A percentile compares a stretch with the other conserved stretches of the same genome.
These are phyloP conservation scores for Holothuria scabra DNA, from an alignment of 53 echinoderm and acorn worm genomes.

Conservation along the genomic window DNA sequence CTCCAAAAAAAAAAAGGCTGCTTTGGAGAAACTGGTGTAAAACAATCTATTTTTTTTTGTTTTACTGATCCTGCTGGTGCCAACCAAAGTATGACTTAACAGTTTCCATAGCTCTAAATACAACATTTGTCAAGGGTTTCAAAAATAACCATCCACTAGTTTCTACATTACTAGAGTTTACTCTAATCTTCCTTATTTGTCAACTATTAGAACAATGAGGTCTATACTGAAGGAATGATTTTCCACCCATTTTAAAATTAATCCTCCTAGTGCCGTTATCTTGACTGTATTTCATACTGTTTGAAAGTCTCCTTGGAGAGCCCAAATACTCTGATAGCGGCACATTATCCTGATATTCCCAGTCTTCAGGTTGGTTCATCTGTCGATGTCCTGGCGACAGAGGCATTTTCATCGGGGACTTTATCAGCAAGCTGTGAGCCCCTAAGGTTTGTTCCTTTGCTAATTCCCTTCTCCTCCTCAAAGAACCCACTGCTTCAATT, in stretches of 20 bases:
- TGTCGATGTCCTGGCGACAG: background rate
- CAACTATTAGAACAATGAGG: constrained; percentile 23
- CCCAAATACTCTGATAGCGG: constrained; percentile 22
- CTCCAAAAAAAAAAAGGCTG: too few relatives aligned
- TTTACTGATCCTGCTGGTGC: too few relatives aligned
- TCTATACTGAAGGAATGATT: constrained; percentile 34
- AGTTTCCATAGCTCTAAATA: too few relatives aligned
- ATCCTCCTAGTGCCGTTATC: constrained; percentile 31
- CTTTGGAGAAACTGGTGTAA: too few relatives aligned
- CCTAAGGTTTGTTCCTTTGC: constrained; percentile 28
- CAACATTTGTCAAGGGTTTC: too few relatives aligned
- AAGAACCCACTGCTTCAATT: constrained; percentile 6
- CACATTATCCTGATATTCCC: constrained; percentile 21
- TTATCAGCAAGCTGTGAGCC: background rate
- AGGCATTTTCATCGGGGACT: background rate
- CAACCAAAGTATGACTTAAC: too few relatives aligned
- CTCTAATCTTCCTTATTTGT: constrained; percentile 1
- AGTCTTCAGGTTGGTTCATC: constrained; percentile 4
- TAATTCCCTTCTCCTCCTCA: constrained; percentile 22
- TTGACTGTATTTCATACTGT: background rate
- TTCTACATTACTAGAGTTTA: background rate
- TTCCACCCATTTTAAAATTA: constrained; percentile 37
- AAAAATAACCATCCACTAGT: too few relatives aligned
- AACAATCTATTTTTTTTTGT: too few relatives aligned
- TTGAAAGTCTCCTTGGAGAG: background rate